Conservation (phyloP, 1,140 invertebrate genomes). For the Coptotermes formosanus region DNA sequence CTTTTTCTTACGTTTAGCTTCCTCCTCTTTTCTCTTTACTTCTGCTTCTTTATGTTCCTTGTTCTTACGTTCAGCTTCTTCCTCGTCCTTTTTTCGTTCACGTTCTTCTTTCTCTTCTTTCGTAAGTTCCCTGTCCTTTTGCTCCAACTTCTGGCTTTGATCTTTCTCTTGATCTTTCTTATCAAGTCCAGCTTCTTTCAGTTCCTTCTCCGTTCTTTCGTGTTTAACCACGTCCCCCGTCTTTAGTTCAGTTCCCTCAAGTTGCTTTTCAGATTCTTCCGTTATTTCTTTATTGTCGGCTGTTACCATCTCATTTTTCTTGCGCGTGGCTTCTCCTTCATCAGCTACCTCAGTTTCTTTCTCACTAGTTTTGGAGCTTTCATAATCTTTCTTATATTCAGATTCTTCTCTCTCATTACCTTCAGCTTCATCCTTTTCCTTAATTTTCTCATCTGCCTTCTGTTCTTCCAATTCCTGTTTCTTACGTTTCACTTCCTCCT, state of each 20-base stretch:
- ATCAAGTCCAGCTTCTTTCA: background rate
- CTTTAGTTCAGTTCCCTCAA: background rate
- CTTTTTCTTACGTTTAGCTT: background rate
- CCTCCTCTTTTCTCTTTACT: background rate
- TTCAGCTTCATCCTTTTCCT: background rate
- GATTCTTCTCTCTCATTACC: background rate
- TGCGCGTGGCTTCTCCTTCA: constrained; percentile 32
- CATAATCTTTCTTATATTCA: background rate
- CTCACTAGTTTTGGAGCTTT: constrained; percentile 34
- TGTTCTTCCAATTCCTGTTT: background rate
- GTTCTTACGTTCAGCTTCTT: constrained; percentile 9
- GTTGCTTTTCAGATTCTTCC: constrained; percentile 36
- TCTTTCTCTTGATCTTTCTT: background rate
- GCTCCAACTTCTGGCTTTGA: background rate
- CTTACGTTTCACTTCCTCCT: background rate
- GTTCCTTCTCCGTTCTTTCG: background rate
- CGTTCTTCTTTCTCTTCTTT: constrained; percentile 15
- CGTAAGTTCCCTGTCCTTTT: background rate
- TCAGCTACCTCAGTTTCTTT: constrained; percentile 19
- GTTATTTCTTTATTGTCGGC: constrained; percentile 38
- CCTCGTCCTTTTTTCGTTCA: constrained; percentile 20
- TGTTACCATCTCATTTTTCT: constrained; percentile 34
- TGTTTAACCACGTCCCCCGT: background rate
- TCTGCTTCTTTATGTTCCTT: too few relatives aligned
- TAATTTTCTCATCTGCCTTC: constrained; percentile 7